Conservation (phyloP, 2,113 vertebrate species). For the Lamprologus speciosus region DNA sequence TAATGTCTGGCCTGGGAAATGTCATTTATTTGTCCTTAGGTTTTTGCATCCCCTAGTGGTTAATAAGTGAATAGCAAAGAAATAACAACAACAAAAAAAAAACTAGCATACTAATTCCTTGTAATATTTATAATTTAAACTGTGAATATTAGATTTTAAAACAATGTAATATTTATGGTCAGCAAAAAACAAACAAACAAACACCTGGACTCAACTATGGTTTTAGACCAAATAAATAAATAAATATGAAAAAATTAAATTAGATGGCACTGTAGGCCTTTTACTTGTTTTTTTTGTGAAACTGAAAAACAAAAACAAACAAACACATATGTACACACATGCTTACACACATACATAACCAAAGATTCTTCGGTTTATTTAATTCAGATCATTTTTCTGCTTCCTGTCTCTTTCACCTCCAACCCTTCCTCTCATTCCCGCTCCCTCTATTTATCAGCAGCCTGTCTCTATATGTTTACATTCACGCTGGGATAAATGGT, state of each 20-base stretch:
- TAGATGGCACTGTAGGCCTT: neutral
- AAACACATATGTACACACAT: neutral
- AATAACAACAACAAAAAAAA: neutral
- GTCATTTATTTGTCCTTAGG: neutral
- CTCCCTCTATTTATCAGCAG: neutral
- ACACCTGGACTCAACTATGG: neutral
- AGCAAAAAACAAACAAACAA: neutral
- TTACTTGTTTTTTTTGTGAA: neutral
- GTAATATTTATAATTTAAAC: neutral
- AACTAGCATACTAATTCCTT: neutral
- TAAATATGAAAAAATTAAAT: neutral
- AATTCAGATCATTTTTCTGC: neutral
- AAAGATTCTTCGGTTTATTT: neutral
- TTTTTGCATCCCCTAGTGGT: conserved; percentile 18
- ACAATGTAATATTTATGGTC: neutral
- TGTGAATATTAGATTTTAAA: neutral
- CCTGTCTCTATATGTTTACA: conserved; percentile 48
- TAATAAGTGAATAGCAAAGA: neutral
- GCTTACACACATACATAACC: neutral
- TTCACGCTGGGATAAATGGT: conserved; percentile 35
- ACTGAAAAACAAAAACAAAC: neutral
- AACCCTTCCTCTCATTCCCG: neutral
- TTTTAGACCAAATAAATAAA: neutral
- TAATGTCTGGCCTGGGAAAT: neutral
- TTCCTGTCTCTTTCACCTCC: neutral